Evolutionary conservation across 2,797 vertebrate genomes (phyloP).

Genomic region (Anguilla pacifica): DNA sequence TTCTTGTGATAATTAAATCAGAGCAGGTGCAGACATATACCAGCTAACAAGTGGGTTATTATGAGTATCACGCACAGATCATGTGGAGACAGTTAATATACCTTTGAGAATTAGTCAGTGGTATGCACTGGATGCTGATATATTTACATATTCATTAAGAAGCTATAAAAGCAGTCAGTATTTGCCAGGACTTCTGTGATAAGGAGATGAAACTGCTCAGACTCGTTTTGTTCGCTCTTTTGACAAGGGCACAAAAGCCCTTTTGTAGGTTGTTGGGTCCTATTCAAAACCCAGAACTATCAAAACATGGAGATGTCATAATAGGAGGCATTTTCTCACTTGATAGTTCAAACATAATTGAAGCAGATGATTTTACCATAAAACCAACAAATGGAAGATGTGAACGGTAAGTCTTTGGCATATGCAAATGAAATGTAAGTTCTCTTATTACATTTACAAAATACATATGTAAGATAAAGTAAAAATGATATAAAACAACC

Average conservation of each 20-base stretch:
- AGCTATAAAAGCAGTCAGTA: neutral
- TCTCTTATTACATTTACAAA: too few relatives aligned
- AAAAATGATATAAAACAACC: neutral
- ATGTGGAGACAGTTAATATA: neutral
- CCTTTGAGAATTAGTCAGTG: slow-evolving; percentile 6
- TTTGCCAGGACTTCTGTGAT: slow-evolving; percentile 24
- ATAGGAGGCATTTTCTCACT: slow-evolving; percentile 66
- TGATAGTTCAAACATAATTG: slow-evolving; percentile 35
- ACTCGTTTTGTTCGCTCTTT: slow-evolving; percentile 50
- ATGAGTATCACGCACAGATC: neutral
- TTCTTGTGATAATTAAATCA: neutral
- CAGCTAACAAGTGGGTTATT: neutral
- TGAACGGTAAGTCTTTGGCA: slow-evolving; percentile 44
- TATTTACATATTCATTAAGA: neutral
- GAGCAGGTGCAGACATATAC: slow-evolving; percentile 1
- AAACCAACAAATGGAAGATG: slow-evolving; percentile 46
- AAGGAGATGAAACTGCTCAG: slow-evolving; percentile 53
- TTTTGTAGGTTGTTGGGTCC: slow-evolving; percentile 58
- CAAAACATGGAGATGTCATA: slow-evolving; percentile 62
- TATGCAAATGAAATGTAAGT: neutral
- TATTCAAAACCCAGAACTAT: slow-evolving; percentile 59
- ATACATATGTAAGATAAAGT: neutral
- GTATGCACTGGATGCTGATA: neutral
- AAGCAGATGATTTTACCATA: slow-evolving; percentile 42
- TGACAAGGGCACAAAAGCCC: slow-evolving; percentile 52